Evolutionary conservation across 1,140 invertebrate species (phyloP), one percentile per base, ranked within the genome.

Genomic region (Drosophila tropicalis): DNA sequence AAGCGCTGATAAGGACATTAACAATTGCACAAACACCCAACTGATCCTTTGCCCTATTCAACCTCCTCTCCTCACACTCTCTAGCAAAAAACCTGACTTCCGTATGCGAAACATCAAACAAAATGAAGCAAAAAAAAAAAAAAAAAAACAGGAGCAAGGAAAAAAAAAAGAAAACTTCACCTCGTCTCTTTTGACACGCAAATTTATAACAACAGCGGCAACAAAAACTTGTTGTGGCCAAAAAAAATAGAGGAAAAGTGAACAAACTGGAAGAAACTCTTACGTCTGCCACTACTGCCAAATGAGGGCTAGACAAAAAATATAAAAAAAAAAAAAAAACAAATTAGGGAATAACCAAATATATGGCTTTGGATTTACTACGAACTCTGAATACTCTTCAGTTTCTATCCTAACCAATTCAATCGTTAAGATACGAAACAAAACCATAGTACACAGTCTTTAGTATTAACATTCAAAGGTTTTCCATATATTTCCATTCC

Each of bases 1-100:
- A 89, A 87, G 84, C 83, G 79, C 83, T 87, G 83, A 87, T 87
- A 87, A 87, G 83, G 79, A 87, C 83, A 87, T 89, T 87, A 87
- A 87, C 83, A 87, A 89, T 87, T 89, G 72, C 75, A 75, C 83
- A 72, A 64, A 72, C 69, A 67, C 73, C 75, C 70, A 39, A 39
- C 44, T 36, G 25, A 70, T 40, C 10, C 10, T 13, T 13, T 4
- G 4, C 36, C 36, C 36, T 5, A 56, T 5, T 10, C 32, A 4
- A 19, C 9, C 58, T 12, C 32, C n/a, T 6, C 15, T 10, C n/a
- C 1, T 9, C 34, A n/a, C 32, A 10, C 32, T 17, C 17, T 25
- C 10, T 3, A 12, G 10, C 40, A 57, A 44, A 19, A 36, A 39
- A 25, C 47, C 25, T 41, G 19, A 36, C 66, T 80, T 86, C 77